Conservation (phyloP, 2,797 vertebrate species). For the Champsocephalus gunnari region DNA sequence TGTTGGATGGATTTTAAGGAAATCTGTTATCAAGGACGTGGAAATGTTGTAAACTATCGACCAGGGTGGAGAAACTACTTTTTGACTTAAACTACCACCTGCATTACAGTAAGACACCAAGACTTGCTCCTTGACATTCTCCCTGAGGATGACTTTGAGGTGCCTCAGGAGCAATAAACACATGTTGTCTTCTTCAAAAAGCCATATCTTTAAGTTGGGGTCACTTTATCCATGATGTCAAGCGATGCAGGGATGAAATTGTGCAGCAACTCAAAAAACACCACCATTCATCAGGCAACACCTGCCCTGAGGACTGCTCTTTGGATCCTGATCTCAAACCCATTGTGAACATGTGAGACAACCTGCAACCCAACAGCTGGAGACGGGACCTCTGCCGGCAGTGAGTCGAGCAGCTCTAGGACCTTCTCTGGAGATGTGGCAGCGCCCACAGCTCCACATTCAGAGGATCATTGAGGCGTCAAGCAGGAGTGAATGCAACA, state of each 20-base stretch:
- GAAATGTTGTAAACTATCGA: neutral
- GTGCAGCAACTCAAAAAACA: slow-evolving; percentile 17
- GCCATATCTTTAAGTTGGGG: neutral
- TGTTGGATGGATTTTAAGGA: neutral
- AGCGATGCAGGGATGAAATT: slow-evolving; percentile 24
- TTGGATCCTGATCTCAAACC: slow-evolving; percentile 27
- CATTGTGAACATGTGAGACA: slow-evolving; percentile 17
- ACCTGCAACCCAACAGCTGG: slow-evolving; percentile 23
- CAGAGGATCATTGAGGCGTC: slow-evolving; percentile 23
- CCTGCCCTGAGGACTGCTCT: slow-evolving; percentile 13
- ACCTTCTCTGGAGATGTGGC: slow-evolving; percentile 33
- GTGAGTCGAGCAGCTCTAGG: slow-evolving; percentile 21
- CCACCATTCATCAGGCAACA: slow-evolving; percentile 7
- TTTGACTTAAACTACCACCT: neutral
- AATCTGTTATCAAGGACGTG: neutral
- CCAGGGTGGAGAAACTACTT: slow-evolving; percentile 33
- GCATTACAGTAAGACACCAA: slow-evolving; percentile 17
- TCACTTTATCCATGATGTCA: slow-evolving; percentile 9
- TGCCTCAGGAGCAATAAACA: slow-evolving; percentile 2
- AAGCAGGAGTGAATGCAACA: slow-evolving; percentile 21
- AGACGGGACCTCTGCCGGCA: slow-evolving; percentile 20
- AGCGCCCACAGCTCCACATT: slow-evolving; percentile 45
- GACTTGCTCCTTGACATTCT: neutral
- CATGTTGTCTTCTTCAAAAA: neutral
- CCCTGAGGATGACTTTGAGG: neutral